Evolutionary conservation across 2,888 invertebrate genomes (phyloP).

Genomic region (Idaea biselata): DNA sequence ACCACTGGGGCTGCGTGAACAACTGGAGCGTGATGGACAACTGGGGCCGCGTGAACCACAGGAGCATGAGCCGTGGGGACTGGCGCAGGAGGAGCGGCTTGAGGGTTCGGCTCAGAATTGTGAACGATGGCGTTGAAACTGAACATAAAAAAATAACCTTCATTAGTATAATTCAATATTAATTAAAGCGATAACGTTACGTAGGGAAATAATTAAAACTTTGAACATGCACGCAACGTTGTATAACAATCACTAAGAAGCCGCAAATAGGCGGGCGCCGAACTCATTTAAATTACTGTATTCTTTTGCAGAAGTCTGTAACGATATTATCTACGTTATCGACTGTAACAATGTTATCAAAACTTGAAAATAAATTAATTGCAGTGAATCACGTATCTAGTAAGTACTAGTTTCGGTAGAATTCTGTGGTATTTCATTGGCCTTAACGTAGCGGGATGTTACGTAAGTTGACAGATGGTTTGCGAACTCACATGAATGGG

Average conservation of each 20-base stretch:
- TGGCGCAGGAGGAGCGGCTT: slow-evolving; percentile 48
- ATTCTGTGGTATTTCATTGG: slow-evolving; percentile 35
- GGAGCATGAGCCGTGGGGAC: slow-evolving; percentile 27
- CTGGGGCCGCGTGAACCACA: slow-evolving; percentile 28
- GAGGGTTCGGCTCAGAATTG: slow-evolving; percentile 61
- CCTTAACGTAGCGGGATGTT: slow-evolving; percentile 35
- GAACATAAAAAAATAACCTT: slow-evolving; percentile 23
- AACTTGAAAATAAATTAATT: slow-evolving; percentile 37
- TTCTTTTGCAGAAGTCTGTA: slow-evolving; percentile 23
- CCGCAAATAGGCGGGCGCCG: slow-evolving; percentile 27
- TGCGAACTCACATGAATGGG: slow-evolving; percentile 52
- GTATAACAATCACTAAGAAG: slow-evolving; percentile 37
- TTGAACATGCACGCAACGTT: slow-evolving; percentile 36
- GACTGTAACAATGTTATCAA: slow-evolving; percentile 56
- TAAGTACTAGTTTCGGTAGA: slow-evolving; percentile 61
- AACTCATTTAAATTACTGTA: slow-evolving; percentile 35
- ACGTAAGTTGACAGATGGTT: slow-evolving; percentile 46
- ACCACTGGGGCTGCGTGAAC: slow-evolving; percentile 35
- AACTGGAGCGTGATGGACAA: slow-evolving; percentile 25
- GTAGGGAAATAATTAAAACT: slow-evolving; percentile 22
- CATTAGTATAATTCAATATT: neutral
- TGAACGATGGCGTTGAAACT: slow-evolving; percentile 74
- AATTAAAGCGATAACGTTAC: slow-evolving; percentile 11
- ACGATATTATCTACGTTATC: slow-evolving; percentile 66
- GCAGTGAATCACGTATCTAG: slow-evolving; percentile 33